Base-by-base conservation (phyloP, 2,113 vertebrate species). In the Hoplias malabaricus region DNA sequence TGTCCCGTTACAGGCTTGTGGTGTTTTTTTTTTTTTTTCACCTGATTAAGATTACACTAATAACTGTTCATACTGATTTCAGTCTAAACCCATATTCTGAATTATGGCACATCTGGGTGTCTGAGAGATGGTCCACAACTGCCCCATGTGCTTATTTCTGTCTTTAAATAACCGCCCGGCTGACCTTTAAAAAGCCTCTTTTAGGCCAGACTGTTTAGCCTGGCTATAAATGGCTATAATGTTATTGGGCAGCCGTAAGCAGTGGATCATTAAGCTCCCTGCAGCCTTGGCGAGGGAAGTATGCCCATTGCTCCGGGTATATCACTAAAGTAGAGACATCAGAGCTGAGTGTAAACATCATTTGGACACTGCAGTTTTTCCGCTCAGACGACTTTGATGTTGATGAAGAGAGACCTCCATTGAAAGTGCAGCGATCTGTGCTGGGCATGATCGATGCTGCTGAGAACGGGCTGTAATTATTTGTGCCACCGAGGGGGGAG, bases 331-430 rank as follows among this genome's bases (percentile, higher is more conserved):
- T 87, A 92, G 82, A 93, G 89, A 89, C 86, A 86, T 90, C 91
- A 82, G 86, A 88, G 82, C 82, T 89, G 89, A 93, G 82, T 91
- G 88, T 88, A 92, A 94, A 91, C 87, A 93, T 92, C 82, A 88
- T 93, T 93, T 93, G 91, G 90, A 94, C 88, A 88, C 86, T 84
- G 86, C 87, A 88, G 85, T 91, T 95, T 96, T 95, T 91, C 91
- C 91, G 92, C 90, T 89, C 88, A 87, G 89, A 82, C 92, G 90
- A 86, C 81, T 94, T 93, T 94, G 92, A 95, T 92, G 91, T 82
- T 94, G 92, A 95, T 90, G 89, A 91, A 91, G 87, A 88, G 67
- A 85, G 92, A 92, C 87, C 87, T 92, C 79, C 81, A 88, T 83
- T 88, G 82, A 87, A 93, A 93, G 90, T 85, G 84, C 89, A 90